These are phyloP conservation scores for Tetragonula clypearis DNA, from an alignment of 1,140 invertebrate genomes.

Conservation along the genomic window DNA sequence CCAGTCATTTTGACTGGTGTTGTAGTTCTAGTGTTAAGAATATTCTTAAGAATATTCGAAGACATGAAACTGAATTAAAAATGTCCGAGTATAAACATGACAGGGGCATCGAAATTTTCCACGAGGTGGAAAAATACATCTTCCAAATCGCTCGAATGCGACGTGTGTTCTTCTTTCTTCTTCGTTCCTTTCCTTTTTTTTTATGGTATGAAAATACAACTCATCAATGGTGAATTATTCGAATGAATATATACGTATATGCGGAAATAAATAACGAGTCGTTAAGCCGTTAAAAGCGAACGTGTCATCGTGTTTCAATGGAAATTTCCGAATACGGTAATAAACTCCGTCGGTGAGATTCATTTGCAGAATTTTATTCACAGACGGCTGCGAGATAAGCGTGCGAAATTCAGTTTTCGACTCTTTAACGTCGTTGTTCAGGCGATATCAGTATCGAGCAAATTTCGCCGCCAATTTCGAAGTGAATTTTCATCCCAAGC, in stretches of 20 bases:
- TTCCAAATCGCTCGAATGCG: not conserved
- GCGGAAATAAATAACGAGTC: not conserved
- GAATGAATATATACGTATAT: not conserved
- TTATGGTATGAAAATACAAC: no score
- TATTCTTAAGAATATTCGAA: not conserved
- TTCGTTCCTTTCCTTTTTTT: no score
- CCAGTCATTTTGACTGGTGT: no score
- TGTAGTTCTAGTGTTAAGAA: no score
- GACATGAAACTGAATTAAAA: not conserved
- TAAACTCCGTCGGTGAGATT: not conserved
- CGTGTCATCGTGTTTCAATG: not conserved
- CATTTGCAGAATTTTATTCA: not conserved
- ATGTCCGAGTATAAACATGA: not conserved
- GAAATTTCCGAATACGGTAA: not conserved
- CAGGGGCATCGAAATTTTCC: not conserved
- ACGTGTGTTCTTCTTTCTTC: not conserved
- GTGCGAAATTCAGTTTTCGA: not conserved
- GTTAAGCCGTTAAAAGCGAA: not conserved
- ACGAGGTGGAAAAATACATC: not conserved
- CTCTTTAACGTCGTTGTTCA: not conserved
- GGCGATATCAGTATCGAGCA: not conserved
- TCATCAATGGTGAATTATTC: no score
- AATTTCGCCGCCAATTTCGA: not conserved
- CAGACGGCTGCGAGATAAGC: not conserved
- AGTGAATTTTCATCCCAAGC: not conserved